Evolutionary conservation across 2,888 invertebrate genomes (phyloP), one percentile per base, ranked within the genome.

Genomic region (Ormyrus labotus): DNA sequence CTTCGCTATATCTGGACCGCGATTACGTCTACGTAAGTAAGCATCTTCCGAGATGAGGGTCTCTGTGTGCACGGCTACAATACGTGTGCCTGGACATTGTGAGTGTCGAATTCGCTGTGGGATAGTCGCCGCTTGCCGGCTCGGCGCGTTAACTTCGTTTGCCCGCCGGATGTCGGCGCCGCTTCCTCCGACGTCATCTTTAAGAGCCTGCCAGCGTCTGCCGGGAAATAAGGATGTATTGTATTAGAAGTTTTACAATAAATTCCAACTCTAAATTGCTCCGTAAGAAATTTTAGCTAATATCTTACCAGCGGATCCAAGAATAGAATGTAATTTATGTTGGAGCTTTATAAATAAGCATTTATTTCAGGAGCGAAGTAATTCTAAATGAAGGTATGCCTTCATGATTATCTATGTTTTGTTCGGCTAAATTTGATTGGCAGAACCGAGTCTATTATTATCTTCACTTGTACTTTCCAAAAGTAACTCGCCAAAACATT

Each of bases 71-170:
- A 34, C 34, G 19, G 19, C 19, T 19, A 19, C 19, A 19, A 19
- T 34, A 34, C 4, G 3, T 34, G 34, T 4, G 34, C 34, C 34
- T 34, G 34, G 34, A 34, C 34, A 34, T 34, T 34, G 34, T 51
- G 61, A 61, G 45, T 69, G 81, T 79, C 82, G 80, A 80, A 80
- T 82, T 81, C 78, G 81, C 79, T 75, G 34, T 78, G 9, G 19
- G 19, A 19, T 19, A 19, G n/a, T 53, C 51, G 34, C 13, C 81
- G 79, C 50, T 80, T 11, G 80, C 11, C 61, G 83, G 79, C 61
- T 81, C 78, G 78, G 79, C 67, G 83, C 79, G 83, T 83, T 85
- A 84, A 85, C 83, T 84, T 80, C 83, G 84, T 85, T 84, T 85
- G 34, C 34, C 34, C 34, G 34, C 34, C 34, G 34, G 34, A 34